Base-by-base conservation (phyloP, 2,888 invertebrate species). In the Nebria salina region DNA sequence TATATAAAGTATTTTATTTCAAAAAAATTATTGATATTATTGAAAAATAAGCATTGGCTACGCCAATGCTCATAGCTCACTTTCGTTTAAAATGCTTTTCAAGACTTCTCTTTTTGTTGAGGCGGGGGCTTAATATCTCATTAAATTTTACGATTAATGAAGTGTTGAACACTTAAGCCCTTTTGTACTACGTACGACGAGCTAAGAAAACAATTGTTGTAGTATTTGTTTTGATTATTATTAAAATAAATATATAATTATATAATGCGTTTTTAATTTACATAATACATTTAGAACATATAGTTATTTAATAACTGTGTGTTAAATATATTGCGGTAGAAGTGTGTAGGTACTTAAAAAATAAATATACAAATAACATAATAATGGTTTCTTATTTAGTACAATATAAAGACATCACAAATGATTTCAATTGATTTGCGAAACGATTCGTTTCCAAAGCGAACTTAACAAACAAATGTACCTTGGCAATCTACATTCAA, bases 211-310 rank as follows among this genome's bases (percentile, higher is more conserved):
- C 20, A 20, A 20, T 20, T 20, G 1, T 20, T 20, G 20, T 20
- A 20, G 20, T 20, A 20, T 20, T 20, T 20, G 34, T 34, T 34
- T 34, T 34, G 34, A 4, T 34, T 5, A 34, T 34, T 34, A 34
- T 34, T 34, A 34, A 34, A 34, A 34, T 26, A 68, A 20, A 68
- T 26, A 15, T 68, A 11, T 25, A 68, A 25, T 68, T 68, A 68
- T 25, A 68, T 68, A 25, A 26, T 26, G 68, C 26, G 25, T 68
- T 68, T 66, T 34, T 34, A 34, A 68, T 11, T 54, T 54, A 13
- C 8, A 54, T 83, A 83, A 84, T 86, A 86, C 86, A 86, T 85
- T 85, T 86, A 86, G 85, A 87, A 86, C 86, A 86, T 86, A 86
- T 84, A 86, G 85, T 86, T 85, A 86, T 86, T 85, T 70, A 75